These are phyloP conservation scores for Denticeps clupeoides DNA, from an alignment of 2,797 vertebrate species.

Conservation along the genomic window DNA sequence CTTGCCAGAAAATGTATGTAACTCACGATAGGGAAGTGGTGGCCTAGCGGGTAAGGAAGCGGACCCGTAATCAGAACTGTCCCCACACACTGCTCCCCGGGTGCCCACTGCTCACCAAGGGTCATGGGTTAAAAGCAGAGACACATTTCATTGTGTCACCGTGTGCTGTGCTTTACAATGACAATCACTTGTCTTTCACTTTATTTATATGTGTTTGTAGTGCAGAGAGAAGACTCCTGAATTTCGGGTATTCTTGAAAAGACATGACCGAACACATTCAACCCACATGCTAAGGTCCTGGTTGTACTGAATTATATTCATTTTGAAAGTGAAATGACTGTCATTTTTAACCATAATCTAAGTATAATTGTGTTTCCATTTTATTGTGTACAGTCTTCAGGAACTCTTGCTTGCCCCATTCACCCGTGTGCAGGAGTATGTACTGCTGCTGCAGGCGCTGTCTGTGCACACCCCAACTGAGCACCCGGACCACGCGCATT, in stretches of 20 bases:
- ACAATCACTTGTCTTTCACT: too few relatives aligned
- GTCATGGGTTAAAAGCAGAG: too few relatives aligned
- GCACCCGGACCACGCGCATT: conserved; percentile 57
- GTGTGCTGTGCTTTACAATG: too few relatives aligned
- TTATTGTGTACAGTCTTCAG: conserved; percentile 66
- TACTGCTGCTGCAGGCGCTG: conserved; percentile 62
- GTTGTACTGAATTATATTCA: too few relatives aligned
- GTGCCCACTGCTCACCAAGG: too few relatives aligned
- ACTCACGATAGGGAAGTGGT: too few relatives aligned
- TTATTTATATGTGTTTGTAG: conserved; percentile 37
- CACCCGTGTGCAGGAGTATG: conserved; percentile 66
- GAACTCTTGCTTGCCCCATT: conserved; percentile 69
- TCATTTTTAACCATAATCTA: not conserved
- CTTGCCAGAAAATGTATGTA: too few relatives aligned
- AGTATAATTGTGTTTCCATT: conserved; percentile 8
- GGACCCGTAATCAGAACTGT: too few relatives aligned
- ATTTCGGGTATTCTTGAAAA: conserved; percentile 74
- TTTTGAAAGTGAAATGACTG: too few relatives aligned
- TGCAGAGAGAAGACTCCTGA: conserved; percentile 64
- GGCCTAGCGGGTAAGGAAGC: too few relatives aligned
- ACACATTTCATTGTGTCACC: too few relatives aligned
- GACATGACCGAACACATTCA: conserved; percentile 55
- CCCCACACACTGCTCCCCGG: too few relatives aligned
- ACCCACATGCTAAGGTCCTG: conserved; percentile 82
- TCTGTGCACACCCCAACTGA: conserved; percentile 54